Conservation (phyloP, 2,797 vertebrate species). For the Platalea minor region DNA sequence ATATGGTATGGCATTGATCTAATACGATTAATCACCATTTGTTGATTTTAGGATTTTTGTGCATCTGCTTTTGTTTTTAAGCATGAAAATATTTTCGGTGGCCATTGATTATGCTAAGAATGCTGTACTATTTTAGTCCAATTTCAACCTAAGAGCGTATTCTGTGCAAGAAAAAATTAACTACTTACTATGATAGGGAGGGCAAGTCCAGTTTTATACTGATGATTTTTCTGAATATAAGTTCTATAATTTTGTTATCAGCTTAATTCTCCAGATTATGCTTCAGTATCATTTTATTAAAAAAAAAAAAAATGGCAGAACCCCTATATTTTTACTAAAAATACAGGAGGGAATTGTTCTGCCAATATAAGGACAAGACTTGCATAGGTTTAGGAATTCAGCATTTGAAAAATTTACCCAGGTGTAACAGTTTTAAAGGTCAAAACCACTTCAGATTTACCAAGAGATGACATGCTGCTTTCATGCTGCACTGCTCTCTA, state of each 20-base stretch:
- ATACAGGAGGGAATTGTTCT: background rate
- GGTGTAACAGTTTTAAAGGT: background rate
- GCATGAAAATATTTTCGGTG: background rate
- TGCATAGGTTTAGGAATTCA: background rate
- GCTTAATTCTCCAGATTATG: background rate
- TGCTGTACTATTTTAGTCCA: background rate
- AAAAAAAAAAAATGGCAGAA: background rate
- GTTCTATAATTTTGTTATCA: background rate
- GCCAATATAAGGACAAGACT: background rate
- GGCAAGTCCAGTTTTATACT: background rate
- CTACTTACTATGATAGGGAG: background rate
- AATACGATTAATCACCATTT: background rate
- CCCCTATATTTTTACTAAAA: background rate
- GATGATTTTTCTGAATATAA: background rate
- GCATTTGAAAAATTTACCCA: background rate
- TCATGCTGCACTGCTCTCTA: background rate
- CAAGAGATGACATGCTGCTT: background rate
- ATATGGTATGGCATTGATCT: conserved; percentile 81
- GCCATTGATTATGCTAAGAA: background rate
- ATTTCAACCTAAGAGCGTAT: background rate
- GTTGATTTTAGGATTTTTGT: background rate
- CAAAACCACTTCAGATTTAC: background rate
- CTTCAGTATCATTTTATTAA: background rate
- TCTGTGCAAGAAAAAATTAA: background rate
- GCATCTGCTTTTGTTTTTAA: conserved; percentile 20